A percentile compares a stretch with the other conserved stretches of the same genome.
Evolutionary conservation across 2,797 vertebrate species (phyloP).

Genomic region (Dendrocincla fuliginosa): DNA sequence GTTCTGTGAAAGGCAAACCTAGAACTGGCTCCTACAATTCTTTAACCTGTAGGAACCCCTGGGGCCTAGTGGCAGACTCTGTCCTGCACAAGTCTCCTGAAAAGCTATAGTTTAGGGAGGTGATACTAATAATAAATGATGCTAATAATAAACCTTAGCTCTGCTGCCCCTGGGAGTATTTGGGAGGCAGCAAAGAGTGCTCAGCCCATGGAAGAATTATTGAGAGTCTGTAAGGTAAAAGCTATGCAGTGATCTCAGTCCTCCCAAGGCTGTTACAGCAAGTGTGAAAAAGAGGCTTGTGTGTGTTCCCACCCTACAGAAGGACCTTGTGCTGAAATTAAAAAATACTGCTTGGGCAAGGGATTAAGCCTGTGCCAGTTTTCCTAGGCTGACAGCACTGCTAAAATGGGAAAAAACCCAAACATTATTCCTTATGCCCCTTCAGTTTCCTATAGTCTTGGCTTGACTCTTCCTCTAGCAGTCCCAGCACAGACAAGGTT

Average conservation of each 20-base stretch:
- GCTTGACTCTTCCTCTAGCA: not conserved
- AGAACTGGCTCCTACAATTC: not conserved
- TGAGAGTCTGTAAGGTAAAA: not conserved
- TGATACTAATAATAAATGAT: not conserved
- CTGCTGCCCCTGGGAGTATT: not conserved
- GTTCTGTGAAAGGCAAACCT: not conserved
- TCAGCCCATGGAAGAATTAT: not conserved
- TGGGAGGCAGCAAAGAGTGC: not conserved
- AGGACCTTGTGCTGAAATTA: not conserved
- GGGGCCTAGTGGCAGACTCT: not conserved
- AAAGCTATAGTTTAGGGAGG: not conserved
- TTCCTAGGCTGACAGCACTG: not conserved
- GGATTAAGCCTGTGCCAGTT: not conserved
- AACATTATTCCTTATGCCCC: not conserved
- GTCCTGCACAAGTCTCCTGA: not conserved
- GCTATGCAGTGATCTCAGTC: not conserved
- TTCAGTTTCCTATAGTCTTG: not conserved
- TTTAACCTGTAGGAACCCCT: not conserved
- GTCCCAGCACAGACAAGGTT: not conserved
- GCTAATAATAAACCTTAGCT: not conserved
- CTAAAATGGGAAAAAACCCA: not conserved
- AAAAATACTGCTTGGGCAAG: not conserved
- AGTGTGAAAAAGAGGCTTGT: not conserved
- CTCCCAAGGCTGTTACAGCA: not conserved
- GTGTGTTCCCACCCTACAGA: not conserved